Evolutionary conservation across 2,797 vertebrate species (phyloP).

Genomic region (Sarcophilus harrisii): DNA sequence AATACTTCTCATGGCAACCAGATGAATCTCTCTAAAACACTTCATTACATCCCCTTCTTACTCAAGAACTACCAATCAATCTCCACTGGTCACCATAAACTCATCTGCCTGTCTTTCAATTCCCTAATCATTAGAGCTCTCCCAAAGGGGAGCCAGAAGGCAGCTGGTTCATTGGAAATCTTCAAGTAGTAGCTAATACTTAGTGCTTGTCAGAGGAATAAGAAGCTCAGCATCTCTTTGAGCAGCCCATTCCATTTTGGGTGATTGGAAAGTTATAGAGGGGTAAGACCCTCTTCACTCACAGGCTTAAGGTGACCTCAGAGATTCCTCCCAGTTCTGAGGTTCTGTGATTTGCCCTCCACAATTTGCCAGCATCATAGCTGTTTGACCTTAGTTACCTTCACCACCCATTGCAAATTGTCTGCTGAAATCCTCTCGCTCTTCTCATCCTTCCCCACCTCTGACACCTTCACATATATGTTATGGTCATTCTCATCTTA

Average conservation of each 20-base stretch:
- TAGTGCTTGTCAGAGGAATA: neutral
- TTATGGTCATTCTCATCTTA: neutral
- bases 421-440: neutral
- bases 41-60: neutral
- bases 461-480: fast-evolving
- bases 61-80: constrained; percentile 44
- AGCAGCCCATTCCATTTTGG: neutral
- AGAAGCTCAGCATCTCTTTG: neutral
- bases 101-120: neutral
- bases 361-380: neutral
- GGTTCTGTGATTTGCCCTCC: neutral
- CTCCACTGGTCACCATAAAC: neutral
- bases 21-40: neutral
- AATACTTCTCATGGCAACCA: neutral
- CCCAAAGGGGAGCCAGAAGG: neutral
- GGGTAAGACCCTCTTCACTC: neutral
- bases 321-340: neutral
- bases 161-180: neutral
- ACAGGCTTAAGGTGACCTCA: neutral
- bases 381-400: neutral
- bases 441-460: neutral
- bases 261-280: neutral
- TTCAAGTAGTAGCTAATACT: neutral
- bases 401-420: neutral
- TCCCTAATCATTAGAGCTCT: neutral